A percentile compares a stretch with the other conserved stretches of the same genome.
Conservation (phyloP, 2,113 vertebrate species). For the Petroica traversi region DNA sequence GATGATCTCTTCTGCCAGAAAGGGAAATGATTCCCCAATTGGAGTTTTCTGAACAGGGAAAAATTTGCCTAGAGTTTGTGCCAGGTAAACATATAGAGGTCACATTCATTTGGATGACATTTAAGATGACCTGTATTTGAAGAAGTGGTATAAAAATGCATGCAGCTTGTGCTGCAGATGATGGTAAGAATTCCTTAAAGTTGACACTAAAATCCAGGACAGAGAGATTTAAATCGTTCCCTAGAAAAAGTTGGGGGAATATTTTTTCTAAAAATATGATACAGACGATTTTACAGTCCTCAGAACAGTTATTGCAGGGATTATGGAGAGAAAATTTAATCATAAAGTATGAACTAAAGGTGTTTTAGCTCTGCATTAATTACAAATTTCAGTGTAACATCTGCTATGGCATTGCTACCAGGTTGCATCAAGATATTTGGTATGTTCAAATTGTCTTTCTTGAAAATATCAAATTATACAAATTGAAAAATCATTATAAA, state of each 20-base stretch:
- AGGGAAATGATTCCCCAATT: neutral
- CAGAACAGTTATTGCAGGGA: neutral
- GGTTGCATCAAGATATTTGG: neutral
- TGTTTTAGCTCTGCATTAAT: neutral
- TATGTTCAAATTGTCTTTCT: neutral
- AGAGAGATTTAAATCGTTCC: neutral
- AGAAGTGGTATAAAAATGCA: neutral
- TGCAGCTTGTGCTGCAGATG: neutral
- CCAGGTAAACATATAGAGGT: neutral
- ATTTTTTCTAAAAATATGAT: constrained; percentile 14
- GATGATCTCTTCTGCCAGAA: neutral
- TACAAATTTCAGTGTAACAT: neutral
- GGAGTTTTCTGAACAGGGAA: neutral
- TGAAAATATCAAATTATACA: neutral
- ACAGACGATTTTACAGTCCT: neutral
- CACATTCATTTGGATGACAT: neutral
- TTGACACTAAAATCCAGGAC: neutral
- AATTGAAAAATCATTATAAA: neutral
- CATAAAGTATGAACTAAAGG: neutral
- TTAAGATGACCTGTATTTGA: neutral
- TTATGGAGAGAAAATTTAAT: neutral
- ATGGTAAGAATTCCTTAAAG: neutral
- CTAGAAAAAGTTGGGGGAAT: neutral
- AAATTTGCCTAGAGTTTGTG: neutral
- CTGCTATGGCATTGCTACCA: neutral